Base-by-base conservation (phyloP, 2,113 vertebrate species). In the Drymodes brunneopygia region DNA sequence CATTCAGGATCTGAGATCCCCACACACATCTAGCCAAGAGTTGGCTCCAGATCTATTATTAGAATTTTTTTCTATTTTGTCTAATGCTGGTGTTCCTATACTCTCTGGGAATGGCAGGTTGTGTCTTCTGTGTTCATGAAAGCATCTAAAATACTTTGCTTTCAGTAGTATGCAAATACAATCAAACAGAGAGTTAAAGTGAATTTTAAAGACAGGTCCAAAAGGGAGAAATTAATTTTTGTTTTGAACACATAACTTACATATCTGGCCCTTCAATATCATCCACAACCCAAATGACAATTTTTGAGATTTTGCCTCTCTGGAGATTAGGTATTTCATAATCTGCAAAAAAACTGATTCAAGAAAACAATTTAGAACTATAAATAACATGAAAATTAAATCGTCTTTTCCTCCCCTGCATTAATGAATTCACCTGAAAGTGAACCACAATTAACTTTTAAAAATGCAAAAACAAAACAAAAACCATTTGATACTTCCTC, bases 231-330 rank as follows among this genome's bases (percentile, higher is more conserved):
- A 29, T 15, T 20, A 22, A 3, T 6, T 64, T 47, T 31, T 48
- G 27, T 83, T 71, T 40, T 5, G 4, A 79, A 79, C 42, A 67
- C 2, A 2, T n/a, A 65, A 97, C 98, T 98, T 97, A 98, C 98
- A 25, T 33, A 50, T 94, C 83, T 45, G 96, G 94, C 89, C 97
- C 94, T 71, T 88, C 74, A 11, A 98, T 92, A 18, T 98, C 97
- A 96, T 98, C 97, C 95, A 98, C 97, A 47, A 98, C 96, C 98
- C 98, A 98, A 93, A 98, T 97, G 40, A 96, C 86, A 70, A 98
- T 31, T 78, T 85, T 40, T 64, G 98, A 98, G 89, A 98, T 72
- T 91, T 97, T 97, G 57, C 86, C 93, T 92, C 94, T 98, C 94
- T 97, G 97, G 31, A 98, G 80, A 91, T 97, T 95, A 40, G 98